Evolutionary conservation across 2,113 vertebrate genomes (phyloP).

Genomic region (Onychostruthus taczanowskii): DNA sequence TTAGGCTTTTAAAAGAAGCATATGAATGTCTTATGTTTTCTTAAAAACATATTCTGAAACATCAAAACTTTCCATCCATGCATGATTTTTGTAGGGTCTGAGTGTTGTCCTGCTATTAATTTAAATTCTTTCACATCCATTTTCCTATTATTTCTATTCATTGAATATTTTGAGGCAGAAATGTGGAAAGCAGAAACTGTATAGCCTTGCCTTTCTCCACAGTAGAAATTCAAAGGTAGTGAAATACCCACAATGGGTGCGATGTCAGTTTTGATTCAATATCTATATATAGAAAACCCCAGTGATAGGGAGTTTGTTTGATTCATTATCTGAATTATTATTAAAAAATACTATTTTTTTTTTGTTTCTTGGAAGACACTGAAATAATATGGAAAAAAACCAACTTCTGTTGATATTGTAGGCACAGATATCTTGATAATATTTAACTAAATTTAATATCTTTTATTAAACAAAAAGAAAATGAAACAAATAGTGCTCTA

Average conservation of each 20-base stretch:
- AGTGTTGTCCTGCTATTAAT: background rate
- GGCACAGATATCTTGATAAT: background rate
- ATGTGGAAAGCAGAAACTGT: background rate
- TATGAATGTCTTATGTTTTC: background rate
- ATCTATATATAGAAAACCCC: background rate
- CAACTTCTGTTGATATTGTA: background rate
- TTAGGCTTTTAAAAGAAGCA: background rate
- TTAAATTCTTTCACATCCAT: background rate
- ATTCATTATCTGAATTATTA: background rate
- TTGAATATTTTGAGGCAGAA: background rate
- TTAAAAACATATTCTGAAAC: background rate
- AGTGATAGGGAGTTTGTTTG: background rate
- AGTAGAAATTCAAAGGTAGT: background rate
- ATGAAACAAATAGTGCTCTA: background rate
- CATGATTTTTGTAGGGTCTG: background rate
- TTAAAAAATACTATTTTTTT: background rate
- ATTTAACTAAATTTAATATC: background rate
- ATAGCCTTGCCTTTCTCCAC: background rate
- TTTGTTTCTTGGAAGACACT: background rate
- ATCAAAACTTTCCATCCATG: background rate
- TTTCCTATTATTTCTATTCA: background rate
- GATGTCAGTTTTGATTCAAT: background rate
- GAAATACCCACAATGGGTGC: background rate
- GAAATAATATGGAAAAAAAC: background rate
- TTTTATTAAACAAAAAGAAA: background rate